Evolutionary conservation across 2,888 invertebrate genomes (phyloP).

Genomic region (Thereva unica): DNA sequence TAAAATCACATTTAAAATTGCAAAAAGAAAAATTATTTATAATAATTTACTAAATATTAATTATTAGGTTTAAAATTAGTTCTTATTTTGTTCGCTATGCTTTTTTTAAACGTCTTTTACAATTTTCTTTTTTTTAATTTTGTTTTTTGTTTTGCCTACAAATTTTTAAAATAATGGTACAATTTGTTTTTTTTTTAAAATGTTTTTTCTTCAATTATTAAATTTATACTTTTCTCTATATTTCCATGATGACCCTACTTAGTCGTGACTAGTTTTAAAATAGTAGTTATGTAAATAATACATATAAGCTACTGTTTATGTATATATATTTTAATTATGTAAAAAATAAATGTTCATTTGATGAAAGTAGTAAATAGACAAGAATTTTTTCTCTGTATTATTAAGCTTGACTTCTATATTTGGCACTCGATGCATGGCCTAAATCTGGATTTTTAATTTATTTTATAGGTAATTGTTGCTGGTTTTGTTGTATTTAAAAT

Average conservation of each 20-base stretch:
- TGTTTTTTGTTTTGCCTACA: too few species aligned
- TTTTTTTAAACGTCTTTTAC: too few species aligned
- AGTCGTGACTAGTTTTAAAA: constrained; percentile 19
- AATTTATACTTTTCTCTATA: constrained; percentile 1
- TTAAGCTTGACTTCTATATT: constrained; percentile 15
- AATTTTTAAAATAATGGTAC: too few species aligned
- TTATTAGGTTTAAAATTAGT: too few species aligned
- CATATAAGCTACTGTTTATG: not conserved
- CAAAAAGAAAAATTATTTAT: too few species aligned
- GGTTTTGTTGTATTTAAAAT: too few species aligned
- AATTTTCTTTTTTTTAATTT: too few species aligned
- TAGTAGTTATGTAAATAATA: not conserved
- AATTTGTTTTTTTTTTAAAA: not conserved
- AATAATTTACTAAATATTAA: too few species aligned
- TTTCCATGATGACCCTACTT: constrained; percentile 6
- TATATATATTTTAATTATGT: not conserved
- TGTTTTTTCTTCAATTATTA: not conserved
- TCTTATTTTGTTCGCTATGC: too few species aligned
- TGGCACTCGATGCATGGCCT: constrained; percentile 33
- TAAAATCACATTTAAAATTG: too few species aligned
- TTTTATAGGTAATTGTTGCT: too few species aligned
- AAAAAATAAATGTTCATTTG: constrained; percentile 8
- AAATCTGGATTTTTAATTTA: not conserved
- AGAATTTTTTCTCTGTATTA: not conserved
- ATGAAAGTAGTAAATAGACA: not conserved